phyloP scores from a whole-genome alignment of 2,888 invertebrate genomes.

The Atrina japonica region DNA sequence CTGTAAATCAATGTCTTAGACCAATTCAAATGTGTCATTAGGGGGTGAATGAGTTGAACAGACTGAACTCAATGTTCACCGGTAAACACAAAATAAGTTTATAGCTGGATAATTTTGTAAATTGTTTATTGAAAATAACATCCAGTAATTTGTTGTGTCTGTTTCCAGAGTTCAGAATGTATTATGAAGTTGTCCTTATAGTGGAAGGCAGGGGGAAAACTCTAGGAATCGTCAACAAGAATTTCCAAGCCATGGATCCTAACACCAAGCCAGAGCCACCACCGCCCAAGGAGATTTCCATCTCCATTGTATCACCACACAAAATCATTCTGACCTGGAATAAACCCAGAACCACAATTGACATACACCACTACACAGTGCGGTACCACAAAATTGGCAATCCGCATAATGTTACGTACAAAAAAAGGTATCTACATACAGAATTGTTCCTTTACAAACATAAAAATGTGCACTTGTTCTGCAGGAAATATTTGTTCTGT shows the following conservation, averaged over 20 bases:
- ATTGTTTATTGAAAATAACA: too few species aligned
- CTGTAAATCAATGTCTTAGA: too few species aligned
- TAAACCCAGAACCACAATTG: conserved; percentile 44
- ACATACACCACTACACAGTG: conserved; percentile 50
- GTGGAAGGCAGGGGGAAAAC: conserved; percentile 41
- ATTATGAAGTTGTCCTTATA: conserved; percentile 54
- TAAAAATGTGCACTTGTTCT: too few species aligned
- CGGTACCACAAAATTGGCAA: conserved; percentile 41
- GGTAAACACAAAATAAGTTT: too few species aligned
- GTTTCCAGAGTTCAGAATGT: conserved; percentile 49
- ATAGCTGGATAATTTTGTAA: too few species aligned
- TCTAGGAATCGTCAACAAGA: conserved; percentile 45
- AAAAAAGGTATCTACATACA: conserved; percentile 22
- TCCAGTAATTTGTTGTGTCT: neutral
- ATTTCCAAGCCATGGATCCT: conserved; percentile 50
- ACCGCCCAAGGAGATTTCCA: conserved; percentile 45
- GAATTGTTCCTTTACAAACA: too few species aligned
- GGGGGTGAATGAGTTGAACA: too few species aligned
- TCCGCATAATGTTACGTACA: conserved; percentile 25
- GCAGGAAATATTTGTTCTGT: too few species aligned
- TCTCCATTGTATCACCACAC: conserved; percentile 17
- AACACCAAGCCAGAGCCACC: conserved; percentile 49
- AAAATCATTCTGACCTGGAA: conserved; percentile 45
- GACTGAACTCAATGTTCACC: too few species aligned
- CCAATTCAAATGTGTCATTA: too few species aligned